These are phyloP conservation scores for Acanthochromis polyacanthus DNA, from an alignment of 2,113 vertebrate genomes.

Conservation along the genomic window DNA sequence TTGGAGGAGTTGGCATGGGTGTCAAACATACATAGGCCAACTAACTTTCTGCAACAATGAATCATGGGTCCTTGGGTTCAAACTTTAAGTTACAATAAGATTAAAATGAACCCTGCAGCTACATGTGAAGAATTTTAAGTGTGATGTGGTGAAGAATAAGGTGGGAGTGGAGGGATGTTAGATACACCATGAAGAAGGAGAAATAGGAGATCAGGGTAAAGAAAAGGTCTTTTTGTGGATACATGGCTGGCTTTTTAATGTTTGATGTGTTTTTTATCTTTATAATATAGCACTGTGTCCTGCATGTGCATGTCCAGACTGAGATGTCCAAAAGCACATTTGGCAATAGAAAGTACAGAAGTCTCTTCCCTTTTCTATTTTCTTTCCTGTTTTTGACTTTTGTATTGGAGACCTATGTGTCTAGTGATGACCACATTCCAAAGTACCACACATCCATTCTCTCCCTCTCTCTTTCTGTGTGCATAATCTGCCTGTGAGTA, in stretches of 20 bases:
- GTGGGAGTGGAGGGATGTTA: conserved; percentile 29
- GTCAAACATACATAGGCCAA: conserved; percentile 58
- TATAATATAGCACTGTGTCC: conserved; percentile 3
- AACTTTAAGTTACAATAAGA: conserved; percentile 45
- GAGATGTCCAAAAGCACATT: conserved; percentile 22
- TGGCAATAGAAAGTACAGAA: conserved; percentile 34
- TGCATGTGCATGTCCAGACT: conserved; percentile 3
- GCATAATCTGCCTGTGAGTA: conserved; percentile 55
- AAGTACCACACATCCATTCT: conserved; percentile 51
- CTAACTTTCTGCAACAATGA: conserved; percentile 64
- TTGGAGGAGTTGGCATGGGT: conserved; percentile 31
- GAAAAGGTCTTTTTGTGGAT: conserved; percentile 36
- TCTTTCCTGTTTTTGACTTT: conserved; percentile 65
- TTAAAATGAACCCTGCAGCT: conserved; percentile 36
- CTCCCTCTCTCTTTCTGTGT: conserved; percentile 26
- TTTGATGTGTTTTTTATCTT: conserved; percentile 39
- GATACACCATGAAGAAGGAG: conserved; percentile 24
- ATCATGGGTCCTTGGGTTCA: conserved; percentile 42
- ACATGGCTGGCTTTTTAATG: conserved; percentile 18
- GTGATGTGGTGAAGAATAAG: conserved; percentile 30
- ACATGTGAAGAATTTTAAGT: conserved; percentile 24
- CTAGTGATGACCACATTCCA: conserved; percentile 59
- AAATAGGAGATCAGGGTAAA: conserved; percentile 35
- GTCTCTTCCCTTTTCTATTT: conserved; percentile 23
- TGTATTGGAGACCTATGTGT: conserved; percentile 25